Evolutionary conservation across 1,140 invertebrate species (phyloP).

Genomic region (Helicoverpa armigera): DNA sequence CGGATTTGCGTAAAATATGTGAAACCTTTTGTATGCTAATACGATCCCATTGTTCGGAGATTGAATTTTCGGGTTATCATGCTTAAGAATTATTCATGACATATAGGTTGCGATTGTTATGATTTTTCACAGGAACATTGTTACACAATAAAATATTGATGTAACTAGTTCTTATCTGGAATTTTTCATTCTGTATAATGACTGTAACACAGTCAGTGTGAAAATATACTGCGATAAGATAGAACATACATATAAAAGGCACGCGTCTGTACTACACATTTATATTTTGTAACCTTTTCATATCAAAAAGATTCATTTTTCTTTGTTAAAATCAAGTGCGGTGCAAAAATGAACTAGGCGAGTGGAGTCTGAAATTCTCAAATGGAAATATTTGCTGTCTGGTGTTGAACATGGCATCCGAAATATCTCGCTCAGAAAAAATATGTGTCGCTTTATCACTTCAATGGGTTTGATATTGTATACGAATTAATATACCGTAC

Average conservation of each 20-base stretch:
- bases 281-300: slow-evolving; percentile 31
- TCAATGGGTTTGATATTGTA: slow-evolving; percentile 46
- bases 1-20: slow-evolving; percentile 84
- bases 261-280: slow-evolving; percentile 28
- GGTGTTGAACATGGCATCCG: slow-evolving; percentile 19
- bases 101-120: slow-evolving; percentile 70
- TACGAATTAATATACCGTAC: slow-evolving; percentile 55
- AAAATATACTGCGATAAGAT: not conserved
- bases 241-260: slow-evolving; percentile 19
- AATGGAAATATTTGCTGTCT: slow-evolving; percentile 32
- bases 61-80: slow-evolving; percentile 84
- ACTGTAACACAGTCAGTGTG: not conserved
- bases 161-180: not conserved
- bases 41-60: slow-evolving; percentile 84
- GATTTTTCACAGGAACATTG: slow-evolving; percentile 53
- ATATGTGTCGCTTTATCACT: slow-evolving; percentile 22
- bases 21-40: slow-evolving; percentile 86
- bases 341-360: slow-evolving; percentile 32
- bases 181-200: not conserved
- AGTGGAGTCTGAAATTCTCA: slow-evolving; percentile 30
- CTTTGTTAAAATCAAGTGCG: slow-evolving; percentile 33
- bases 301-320: slow-evolving; percentile 41
- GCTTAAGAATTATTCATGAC: slow-evolving; percentile 82
- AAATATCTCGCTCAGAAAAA: slow-evolving; percentile 15
- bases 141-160: slow-evolving; percentile 17